Evolutionary conservation across 2,113 vertebrate genomes (phyloP).

Genomic region (Penelope pileata): DNA sequence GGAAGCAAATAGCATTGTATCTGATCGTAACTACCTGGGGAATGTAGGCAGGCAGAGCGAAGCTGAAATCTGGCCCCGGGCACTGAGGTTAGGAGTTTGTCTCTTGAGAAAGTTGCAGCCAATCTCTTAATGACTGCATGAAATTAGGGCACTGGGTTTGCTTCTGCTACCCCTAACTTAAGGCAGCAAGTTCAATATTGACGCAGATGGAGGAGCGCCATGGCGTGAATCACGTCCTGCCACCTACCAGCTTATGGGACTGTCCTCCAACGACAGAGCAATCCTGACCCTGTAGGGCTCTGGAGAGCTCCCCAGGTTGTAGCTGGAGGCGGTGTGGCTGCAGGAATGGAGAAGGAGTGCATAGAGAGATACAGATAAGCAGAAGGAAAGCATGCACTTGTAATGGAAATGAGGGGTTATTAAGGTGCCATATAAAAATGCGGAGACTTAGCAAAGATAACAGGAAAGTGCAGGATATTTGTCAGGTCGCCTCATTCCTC

Average conservation of each 20-base stretch:
- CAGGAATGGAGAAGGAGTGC: conserved; percentile 58
- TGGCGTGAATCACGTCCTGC: conserved; percentile 24
- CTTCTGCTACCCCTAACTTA: conserved; percentile 16
- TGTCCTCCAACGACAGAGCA: background rate
- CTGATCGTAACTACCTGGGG: conserved; percentile 50
- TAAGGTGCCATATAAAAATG: conserved; percentile 78
- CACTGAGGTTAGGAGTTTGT: conserved; percentile 4
- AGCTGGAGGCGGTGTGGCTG: conserved; percentile 23
- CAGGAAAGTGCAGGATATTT: conserved; percentile 20
- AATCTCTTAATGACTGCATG: background rate
- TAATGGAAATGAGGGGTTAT: conserved; percentile 78
- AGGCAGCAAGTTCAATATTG: conserved; percentile 33
- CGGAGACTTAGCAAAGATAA: conserved; percentile 56
- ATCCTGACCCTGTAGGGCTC: background rate
- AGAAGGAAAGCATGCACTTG: conserved; percentile 70
- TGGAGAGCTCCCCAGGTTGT: background rate
- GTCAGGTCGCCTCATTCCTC: conserved; percentile 42
- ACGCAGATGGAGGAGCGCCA: conserved; percentile 41
- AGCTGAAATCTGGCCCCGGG: conserved; percentile 25
- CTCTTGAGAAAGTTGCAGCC: conserved; percentile 48
- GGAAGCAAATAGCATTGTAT: conserved; percentile 59
- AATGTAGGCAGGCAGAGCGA: conserved; percentile 33
- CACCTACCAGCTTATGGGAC: background rate
- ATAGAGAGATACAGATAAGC: conserved; percentile 57
- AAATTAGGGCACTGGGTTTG: conserved; percentile 11